Percentiles rank a stretch among this genome's conserved stretches.
phyloP scores from a whole-genome alignment of 2,888 invertebrate genomes.

The Cremastobaeus sp. region DNA sequence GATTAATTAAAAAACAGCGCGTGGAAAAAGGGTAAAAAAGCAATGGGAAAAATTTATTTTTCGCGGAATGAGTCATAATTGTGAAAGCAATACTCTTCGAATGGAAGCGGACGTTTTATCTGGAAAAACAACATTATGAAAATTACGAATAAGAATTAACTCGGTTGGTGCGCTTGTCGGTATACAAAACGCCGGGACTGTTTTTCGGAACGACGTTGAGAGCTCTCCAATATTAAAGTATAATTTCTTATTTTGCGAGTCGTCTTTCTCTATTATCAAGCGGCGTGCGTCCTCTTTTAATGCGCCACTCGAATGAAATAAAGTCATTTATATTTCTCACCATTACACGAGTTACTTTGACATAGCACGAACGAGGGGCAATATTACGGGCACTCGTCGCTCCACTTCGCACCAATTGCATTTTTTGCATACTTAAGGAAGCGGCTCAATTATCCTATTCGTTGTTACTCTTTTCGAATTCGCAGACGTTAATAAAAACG shows the following conservation, averaged over 20 bases:
- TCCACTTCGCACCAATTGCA: conserved; percentile 53
- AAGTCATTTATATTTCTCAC: conserved; percentile 49
- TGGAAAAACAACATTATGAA: conserved; percentile 11
- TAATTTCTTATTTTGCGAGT: conserved; percentile 47
- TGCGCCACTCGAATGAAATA: conserved; percentile 41
- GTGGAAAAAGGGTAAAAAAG: too few species aligned
- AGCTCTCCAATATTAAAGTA: conserved; percentile 42
- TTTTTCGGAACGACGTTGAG: conserved; percentile 32
- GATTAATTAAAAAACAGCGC: too few species aligned
- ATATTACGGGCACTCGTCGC: conserved; percentile 47
- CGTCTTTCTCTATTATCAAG: conserved; percentile 29
- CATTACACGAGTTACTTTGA: conserved; percentile 57
- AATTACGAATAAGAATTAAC: conserved; percentile 5
- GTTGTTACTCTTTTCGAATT: conserved; percentile 50
- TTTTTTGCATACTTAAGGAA: conserved; percentile 55
- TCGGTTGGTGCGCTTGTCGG: background rate
- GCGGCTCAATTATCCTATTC: conserved; percentile 51
- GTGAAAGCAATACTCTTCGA: too few species aligned
- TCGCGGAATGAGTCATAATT: too few species aligned
- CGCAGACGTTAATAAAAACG: conserved; percentile 53
- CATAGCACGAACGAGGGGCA: conserved; percentile 44
- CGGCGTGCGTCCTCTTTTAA: conserved; percentile 22
- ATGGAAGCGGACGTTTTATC: background rate
- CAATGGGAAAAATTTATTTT: too few species aligned
- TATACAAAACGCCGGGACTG: conserved; percentile 21